Percentiles rank a stretch among this genome's conserved stretches.
These are phyloP conservation scores for Colistium nudipinnis DNA, from an alignment of 2,113 vertebrate genomes.

Conservation along the genomic window DNA sequence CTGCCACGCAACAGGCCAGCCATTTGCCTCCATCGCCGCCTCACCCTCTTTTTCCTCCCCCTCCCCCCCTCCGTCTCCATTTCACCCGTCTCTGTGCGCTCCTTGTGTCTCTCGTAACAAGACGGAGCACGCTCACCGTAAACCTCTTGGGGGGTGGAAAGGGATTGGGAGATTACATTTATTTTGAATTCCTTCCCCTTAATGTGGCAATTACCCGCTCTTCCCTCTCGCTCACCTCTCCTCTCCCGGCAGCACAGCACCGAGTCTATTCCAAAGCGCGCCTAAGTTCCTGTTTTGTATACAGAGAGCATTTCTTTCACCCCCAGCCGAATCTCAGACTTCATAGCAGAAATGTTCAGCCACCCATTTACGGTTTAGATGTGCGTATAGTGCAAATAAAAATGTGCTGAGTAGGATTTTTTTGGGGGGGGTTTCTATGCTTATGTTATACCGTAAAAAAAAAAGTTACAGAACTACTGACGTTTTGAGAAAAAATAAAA, in stretches of 20 bases:
- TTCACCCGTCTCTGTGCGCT: slow-evolving; percentile 59
- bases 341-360: slow-evolving; percentile 42
- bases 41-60: slow-evolving; percentile 50
- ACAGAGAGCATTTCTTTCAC: slow-evolving; percentile 68
- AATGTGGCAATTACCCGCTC: slow-evolving; percentile 80
- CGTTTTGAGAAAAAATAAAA: background rate
- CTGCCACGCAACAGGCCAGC: slow-evolving; percentile 50
- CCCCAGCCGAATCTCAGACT: slow-evolving; percentile 51
- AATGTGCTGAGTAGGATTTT: slow-evolving; percentile 7
- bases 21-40: slow-evolving; percentile 40
- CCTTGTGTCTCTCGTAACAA: slow-evolving; percentile 82
- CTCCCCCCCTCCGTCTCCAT: slow-evolving; percentile 35
- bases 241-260: slow-evolving; percentile 59
- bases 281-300: slow-evolving; percentile 74
- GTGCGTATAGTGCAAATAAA: slow-evolving; percentile 10
- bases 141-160: slow-evolving; percentile 76
- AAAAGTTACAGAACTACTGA: background rate
- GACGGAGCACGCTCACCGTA: slow-evolving; percentile 84
- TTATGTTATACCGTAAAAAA: background rate
- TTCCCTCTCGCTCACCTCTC: slow-evolving; percentile 43
- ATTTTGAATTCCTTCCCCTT: slow-evolving; percentile 87
- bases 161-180: slow-evolving; percentile 84
- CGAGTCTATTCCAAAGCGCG: slow-evolving; percentile 64
- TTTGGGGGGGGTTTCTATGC: background rate
- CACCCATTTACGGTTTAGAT: slow-evolving; percentile 22